phyloP scores from a whole-genome alignment of 1,140 invertebrate species.

The Drosophila gunungcola region DNA sequence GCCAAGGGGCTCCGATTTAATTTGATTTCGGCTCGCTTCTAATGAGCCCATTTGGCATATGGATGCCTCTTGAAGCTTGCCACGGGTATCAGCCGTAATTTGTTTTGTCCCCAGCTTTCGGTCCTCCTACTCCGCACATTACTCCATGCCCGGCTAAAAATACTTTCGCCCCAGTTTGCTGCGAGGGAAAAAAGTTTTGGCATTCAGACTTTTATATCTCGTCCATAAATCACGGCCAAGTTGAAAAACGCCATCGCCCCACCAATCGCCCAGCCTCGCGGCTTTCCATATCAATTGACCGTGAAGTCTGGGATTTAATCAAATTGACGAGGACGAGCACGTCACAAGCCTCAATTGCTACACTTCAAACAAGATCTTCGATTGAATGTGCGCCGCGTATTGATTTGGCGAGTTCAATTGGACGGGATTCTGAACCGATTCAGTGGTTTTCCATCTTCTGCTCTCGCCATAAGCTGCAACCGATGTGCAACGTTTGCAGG shows the following conservation, averaged over 20 bases:
- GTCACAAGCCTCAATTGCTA: slow-evolving; percentile 36
- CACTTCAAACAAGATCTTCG: slow-evolving; percentile 22
- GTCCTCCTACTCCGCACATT: slow-evolving; percentile 16
- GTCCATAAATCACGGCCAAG: slow-evolving; percentile 70
- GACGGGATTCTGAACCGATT: background rate
- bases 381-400: slow-evolving; percentile 13
- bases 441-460: too few relatives aligned
- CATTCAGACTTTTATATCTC: slow-evolving; percentile 71
- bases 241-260: slow-evolving; percentile 19
- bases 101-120: slow-evolving; percentile 25
- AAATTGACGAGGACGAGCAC: slow-evolving; percentile 48
- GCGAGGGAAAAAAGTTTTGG: slow-evolving; percentile 52
- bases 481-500: background rate
- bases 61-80: slow-evolving; percentile 39
- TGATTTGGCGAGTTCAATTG: slow-evolving; percentile 1
- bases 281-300: slow-evolving; percentile 33
- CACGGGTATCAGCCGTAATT: slow-evolving; percentile 51
- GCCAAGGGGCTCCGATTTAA: slow-evolving; percentile 46
- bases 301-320: slow-evolving; percentile 37
- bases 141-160: slow-evolving; percentile 45
- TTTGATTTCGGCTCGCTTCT: slow-evolving; percentile 56
- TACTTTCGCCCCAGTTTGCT: slow-evolving; percentile 42
- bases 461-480: background rate
- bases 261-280: background rate
- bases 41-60: slow-evolving; percentile 75